Base-by-base conservation (phyloP, 2,888 invertebrate species). In the Xestoiulus laeticollis region DNA sequence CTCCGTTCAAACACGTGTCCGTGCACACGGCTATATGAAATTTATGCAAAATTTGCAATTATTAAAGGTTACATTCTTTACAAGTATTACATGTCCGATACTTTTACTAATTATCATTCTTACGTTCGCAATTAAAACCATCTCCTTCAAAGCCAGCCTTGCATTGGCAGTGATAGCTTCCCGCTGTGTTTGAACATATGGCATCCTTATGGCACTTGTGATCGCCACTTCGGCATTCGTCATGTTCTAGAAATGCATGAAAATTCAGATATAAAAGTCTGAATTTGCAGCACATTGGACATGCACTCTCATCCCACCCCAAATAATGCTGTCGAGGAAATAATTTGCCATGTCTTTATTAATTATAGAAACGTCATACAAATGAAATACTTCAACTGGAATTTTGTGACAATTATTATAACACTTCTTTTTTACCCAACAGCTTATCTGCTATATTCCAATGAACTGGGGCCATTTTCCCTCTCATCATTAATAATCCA, bases 1-100 rank as follows among this genome's bases (percentile, higher is more conserved):
- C 97, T 87, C 97, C 96, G 92, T 97, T 97, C 91, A 96, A 93
- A 92, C 97, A 97, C 0, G 95, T 94, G 89, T 95, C 95, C 90
- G 94, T 94, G 92, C 97, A 97, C 87, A 96, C 93, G 86, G 97
- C 97, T 97, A 85, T 59, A 78, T 85, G 32, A 53, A 44, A 6
- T 86, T 44, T 10, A 87, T 87, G 22, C 48, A 16, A 14, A 33
- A n/a, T n/a, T n/a, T n/a, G n/a, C n/a, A n/a, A n/a, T n/a, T n/a
- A n/a, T n/a, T n/a, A n/a, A n/a, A n/a, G n/a, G 59, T 16, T 22
- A 22, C 53, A 68, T 16, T n/a, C 8, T 30, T 86, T 14, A 19
- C 19, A n/a, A 32, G 30, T n/a, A n/a, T 16, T 30, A 8, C 16
- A 82, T 16, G 22, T 82, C n/a, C n/a, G n/a, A n/a, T n/a, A n/a